Conservation (phyloP, 2,797 vertebrate genomes). For the Paedocypris micromegethes region DNA sequence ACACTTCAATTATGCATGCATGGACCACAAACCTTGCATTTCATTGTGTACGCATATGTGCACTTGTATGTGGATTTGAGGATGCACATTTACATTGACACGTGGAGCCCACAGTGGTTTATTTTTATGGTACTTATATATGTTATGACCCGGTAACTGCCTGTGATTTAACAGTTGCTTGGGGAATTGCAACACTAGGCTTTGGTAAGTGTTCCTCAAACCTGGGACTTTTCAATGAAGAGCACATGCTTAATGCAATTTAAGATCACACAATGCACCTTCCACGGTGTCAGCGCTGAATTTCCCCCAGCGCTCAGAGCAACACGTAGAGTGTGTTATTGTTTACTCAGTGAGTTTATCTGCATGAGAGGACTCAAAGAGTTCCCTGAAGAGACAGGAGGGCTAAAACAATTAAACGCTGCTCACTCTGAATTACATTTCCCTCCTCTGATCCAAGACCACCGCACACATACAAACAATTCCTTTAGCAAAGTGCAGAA, state of each 20-base stretch:
- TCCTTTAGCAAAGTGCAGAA: conserved; percentile 33
- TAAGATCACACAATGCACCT: conserved; percentile 29
- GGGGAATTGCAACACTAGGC: not conserved
- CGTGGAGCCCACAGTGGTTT: conserved; percentile 4
- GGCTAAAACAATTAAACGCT: conserved; percentile 63
- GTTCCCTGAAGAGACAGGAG: conserved; percentile 56
- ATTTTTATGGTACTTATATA: conserved; percentile 16
- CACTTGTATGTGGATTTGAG: conserved; percentile 38
- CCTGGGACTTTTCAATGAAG: conserved; percentile 13
- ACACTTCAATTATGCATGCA: conserved; percentile 75
- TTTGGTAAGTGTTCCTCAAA: conserved; percentile 13
- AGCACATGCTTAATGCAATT: conserved; percentile 26
- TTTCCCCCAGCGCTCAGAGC: conserved; percentile 45
- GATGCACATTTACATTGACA: conserved; percentile 29
- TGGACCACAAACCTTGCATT: conserved; percentile 65
- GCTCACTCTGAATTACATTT: conserved; percentile 45
- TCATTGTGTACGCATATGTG: conserved; percentile 51
- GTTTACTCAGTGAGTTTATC: conserved; percentile 63
- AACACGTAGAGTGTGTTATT: conserved; percentile 57
- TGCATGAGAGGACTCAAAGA: conserved; percentile 58
- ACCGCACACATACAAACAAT: conserved; percentile 43
- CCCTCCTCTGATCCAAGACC: conserved; percentile 38
- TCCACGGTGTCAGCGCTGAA: conserved; percentile 38
- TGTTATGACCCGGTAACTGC: conserved; percentile 20
- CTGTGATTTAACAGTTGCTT: conserved; percentile 8